A percentile compares a stretch with the other conserved stretches of the same genome.
Conservation (phyloP, 1,140 invertebrate species). For the Drosophila lacertosa region DNA sequence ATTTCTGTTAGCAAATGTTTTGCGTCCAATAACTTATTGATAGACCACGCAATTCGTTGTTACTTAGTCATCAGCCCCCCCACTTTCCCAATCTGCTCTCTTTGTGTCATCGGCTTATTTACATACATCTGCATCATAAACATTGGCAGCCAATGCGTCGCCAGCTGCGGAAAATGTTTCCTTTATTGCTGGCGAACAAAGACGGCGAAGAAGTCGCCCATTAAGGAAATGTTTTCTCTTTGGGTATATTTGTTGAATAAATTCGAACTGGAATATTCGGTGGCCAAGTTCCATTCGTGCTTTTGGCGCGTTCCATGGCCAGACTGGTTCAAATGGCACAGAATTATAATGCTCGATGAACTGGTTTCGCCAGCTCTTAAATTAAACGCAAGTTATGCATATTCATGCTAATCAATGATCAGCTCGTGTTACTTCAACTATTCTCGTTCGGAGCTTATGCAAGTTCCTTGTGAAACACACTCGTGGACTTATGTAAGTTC, state of each 20-base stretch:
- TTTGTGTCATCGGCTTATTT: slow-evolving; percentile 65
- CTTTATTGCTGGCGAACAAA: slow-evolving; percentile 49
- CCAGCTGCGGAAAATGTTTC: slow-evolving; percentile 54
- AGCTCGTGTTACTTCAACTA: not conserved
- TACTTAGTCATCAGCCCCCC: slow-evolving; percentile 54
- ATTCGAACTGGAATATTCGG: slow-evolving; percentile 4
- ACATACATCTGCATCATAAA: slow-evolving; percentile 58
- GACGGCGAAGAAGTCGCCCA: slow-evolving; percentile 27
- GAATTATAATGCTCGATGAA: slow-evolving; percentile 24
- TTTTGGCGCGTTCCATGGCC: not conserved
- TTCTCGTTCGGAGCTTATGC: slow-evolving; percentile 14
- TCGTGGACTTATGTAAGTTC: slow-evolving; percentile 39
- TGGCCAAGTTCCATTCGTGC: slow-evolving; percentile 10
- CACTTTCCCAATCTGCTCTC: slow-evolving; percentile 3
- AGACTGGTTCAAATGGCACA: slow-evolving; percentile 13
- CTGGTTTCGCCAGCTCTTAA: slow-evolving; percentile 25
- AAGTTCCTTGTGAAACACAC: slow-evolving; percentile 11
- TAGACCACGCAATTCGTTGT: slow-evolving; percentile 24
- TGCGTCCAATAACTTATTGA: slow-evolving; percentile 34
- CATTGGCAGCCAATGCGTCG: slow-evolving; percentile 51
- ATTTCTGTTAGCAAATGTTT: slow-evolving; percentile 48
- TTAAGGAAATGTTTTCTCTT: slow-evolving; percentile 55
- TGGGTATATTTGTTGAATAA: not conserved
- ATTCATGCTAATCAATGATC: not conserved
- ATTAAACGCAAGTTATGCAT: slow-evolving; percentile 7